Percentiles rank a stretch among this genome's conserved stretches.
These are phyloP conservation scores for Physocephala rufipes DNA, from an alignment of 2,888 invertebrate species.

Conservation along the genomic window DNA sequence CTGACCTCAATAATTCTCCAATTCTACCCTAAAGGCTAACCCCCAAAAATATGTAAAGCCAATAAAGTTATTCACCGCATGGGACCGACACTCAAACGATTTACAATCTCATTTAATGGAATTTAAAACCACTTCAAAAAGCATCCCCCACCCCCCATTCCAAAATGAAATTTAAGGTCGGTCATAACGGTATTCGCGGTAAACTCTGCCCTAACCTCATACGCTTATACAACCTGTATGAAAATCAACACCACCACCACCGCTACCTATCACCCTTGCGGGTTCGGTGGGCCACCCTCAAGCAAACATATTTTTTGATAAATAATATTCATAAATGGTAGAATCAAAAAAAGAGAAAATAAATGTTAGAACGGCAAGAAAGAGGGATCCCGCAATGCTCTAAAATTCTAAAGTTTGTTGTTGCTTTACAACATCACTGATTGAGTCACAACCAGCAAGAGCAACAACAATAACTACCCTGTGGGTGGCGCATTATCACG, in stretches of 20 bases:
- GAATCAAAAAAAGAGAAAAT: conserved; percentile 9
- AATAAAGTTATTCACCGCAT: conserved; percentile 8
- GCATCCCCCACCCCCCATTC: conserved; percentile 13
- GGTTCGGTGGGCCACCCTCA: conserved; percentile 4
- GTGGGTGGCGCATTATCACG: conserved; percentile 18
- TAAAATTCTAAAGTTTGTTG: conserved; percentile 1
- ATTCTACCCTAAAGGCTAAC: not conserved
- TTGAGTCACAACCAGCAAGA: conserved; percentile 7
- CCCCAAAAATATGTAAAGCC: conserved; percentile 3
- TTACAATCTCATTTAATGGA: conserved; percentile 63
- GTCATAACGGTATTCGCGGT: not conserved
- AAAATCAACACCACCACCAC: conserved; percentile 15
- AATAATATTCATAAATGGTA: conserved; percentile 23
- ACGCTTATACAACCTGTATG: conserved; percentile 14
- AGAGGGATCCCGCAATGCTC: not conserved
- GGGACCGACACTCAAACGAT: conserved; percentile 6
- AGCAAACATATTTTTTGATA: conserved; percentile 4
- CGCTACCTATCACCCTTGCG: not conserved
- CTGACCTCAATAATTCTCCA: not conserved
- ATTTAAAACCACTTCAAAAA: conserved; percentile 54
- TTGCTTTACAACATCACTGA: not conserved
- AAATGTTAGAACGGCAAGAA: not conserved
- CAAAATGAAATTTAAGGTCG: not conserved
- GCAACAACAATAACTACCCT: conserved; percentile 10
- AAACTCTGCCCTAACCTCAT: not conserved